Conservation (phyloP, 2,888 invertebrate genomes). For the Itoplectis maculator region DNA sequence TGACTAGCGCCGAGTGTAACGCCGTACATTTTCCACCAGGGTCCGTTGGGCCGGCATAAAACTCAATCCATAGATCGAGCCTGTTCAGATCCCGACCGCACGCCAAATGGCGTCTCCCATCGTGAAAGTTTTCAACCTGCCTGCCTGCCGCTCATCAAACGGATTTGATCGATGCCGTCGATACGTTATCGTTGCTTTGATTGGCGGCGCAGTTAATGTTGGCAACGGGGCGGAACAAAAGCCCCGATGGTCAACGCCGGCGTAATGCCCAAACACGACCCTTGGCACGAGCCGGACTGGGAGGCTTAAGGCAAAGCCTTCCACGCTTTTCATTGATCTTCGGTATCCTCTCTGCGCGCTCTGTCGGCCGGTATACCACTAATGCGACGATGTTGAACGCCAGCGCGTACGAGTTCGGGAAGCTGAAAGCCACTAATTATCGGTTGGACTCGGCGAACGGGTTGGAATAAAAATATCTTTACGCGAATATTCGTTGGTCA, state of each 20-base stretch:
- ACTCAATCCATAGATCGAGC: not conserved
- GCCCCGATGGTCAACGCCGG: not conserved
- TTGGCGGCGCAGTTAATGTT: not conserved
- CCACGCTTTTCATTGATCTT: slow-evolving; percentile 44
- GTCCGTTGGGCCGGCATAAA: no score
- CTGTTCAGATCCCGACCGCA: slow-evolving; percentile 41
- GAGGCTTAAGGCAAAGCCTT: slow-evolving; percentile 64
- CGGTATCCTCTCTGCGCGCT: not conserved
- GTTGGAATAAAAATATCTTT: no score
- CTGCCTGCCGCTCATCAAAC: slow-evolving; percentile 67
- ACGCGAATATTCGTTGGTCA: no score
- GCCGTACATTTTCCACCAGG: no score
- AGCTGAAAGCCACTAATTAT: not conserved
- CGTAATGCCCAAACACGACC: not conserved
- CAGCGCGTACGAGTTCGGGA: not conserved
- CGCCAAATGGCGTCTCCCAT: not conserved
- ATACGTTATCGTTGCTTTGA: not conserved
- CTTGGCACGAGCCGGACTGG: slow-evolving; percentile 25
- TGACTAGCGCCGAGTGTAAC: no score
- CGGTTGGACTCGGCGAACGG: not conserved
- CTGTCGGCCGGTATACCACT: not conserved
- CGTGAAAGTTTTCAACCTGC: not conserved
- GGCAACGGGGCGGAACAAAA: not conserved
- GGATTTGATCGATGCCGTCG: slow-evolving; percentile 25
- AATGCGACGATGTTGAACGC: not conserved